These are phyloP conservation scores for Bellardia bayeri DNA, from an alignment of 2,888 invertebrate species.

Conservation along the genomic window DNA sequence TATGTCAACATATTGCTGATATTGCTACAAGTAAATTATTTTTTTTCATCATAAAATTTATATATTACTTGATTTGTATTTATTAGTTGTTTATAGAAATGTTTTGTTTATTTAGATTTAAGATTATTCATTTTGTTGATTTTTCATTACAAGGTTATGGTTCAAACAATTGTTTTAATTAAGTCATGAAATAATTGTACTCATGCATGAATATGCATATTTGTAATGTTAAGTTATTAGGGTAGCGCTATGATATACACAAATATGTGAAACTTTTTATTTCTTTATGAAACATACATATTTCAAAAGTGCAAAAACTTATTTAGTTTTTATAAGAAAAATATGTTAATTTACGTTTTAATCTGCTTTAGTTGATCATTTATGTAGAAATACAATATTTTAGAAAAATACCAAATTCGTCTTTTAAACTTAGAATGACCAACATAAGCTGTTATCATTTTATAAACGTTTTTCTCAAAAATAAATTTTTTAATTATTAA, in stretches of 20 bases:
- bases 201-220: background rate
- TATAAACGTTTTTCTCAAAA: too few relatives aligned
- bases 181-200: constrained; percentile 5
- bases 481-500: too few relatives aligned
- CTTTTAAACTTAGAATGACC: too few relatives aligned
- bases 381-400: too few relatives aligned
- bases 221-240: background rate
- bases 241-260: background rate
- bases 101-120: background rate
- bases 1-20: background rate
- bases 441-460: too few relatives aligned
- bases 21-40: background rate
- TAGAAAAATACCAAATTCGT: too few relatives aligned
- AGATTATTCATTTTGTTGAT: background rate
- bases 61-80: background rate
- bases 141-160: background rate
- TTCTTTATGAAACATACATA: background rate
- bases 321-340: too few relatives aligned
- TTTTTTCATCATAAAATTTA: background rate
- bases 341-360: too few relatives aligned
- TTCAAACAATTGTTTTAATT: background rate
- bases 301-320: too few relatives aligned
- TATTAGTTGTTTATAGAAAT: background rate
- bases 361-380: too few relatives aligned
- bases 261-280: too few relatives aligned